These are phyloP conservation scores for Myotis myotis DNA, from an alignment of 2,797 vertebrate species.

Conservation along the genomic window DNA sequence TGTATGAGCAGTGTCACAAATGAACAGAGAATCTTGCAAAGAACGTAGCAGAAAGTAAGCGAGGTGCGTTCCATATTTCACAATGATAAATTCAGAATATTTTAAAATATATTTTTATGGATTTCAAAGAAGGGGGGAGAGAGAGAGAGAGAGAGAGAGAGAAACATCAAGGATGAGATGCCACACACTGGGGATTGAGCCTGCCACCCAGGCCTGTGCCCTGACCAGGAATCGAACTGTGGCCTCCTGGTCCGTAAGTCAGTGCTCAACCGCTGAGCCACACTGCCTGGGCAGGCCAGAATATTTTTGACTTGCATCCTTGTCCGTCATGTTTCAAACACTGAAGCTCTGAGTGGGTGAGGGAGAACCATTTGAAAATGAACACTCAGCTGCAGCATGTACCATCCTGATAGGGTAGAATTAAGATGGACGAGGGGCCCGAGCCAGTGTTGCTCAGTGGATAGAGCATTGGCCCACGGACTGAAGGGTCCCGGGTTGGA, in stretches of 20 bases:
- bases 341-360: neutral
- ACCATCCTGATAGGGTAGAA: neutral
- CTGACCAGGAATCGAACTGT: no score
- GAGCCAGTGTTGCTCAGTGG: no score
- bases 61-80: neutral
- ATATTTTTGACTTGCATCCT: neutral
- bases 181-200: no score
- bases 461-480: no score
- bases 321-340: conserved; percentile 37
- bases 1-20: neutral
- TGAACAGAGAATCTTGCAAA: neutral
- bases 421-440: neutral
- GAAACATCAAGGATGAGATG: no score
- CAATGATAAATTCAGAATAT: neutral
- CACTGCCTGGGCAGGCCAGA: no score
- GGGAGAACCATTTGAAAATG: neutral
- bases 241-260: no score
- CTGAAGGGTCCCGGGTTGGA: no score
- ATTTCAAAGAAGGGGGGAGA: no score
- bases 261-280: neutral
- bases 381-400: neutral
- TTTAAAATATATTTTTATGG: neutral
- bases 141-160: no score
- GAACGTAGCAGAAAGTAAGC: neutral
- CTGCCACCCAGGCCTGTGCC: no score